Base-by-base conservation (phyloP, 2,113 vertebrate species). In the Cynoglossus semilaevis region DNA sequence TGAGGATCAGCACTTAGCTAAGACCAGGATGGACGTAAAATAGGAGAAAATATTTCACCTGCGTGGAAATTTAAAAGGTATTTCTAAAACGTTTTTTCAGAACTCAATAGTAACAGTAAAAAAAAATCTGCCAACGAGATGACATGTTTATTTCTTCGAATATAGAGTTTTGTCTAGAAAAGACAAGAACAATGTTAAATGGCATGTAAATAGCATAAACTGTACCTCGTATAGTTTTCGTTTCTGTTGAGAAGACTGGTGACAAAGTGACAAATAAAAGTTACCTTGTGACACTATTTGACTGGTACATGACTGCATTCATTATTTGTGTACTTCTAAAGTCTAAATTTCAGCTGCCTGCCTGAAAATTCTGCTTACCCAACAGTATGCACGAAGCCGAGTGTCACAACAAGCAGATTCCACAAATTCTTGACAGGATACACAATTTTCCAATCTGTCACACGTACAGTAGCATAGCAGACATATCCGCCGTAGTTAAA, bases 401-500 rank as follows among this genome's bases (percentile, higher is more conserved):
- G 61, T 56, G 41, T 55, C 12, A 1, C 43, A 53, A 51, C 14
- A 56, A 36, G 54, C 68, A 61, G 15, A 43, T 65, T 50, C 54
- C 18, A 2, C 50, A 54, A 35, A 17, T 36, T 56, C 46, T 46
- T 69, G 50, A 62, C 67, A 74, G 64, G 43, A 41, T 11, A 34
- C 22, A 47, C 46, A 50, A 48, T 55, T 73, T 70, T 45, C 59
- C 61, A 59, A 35, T 37, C 76, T 67, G 72, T 76, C 63, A 64
- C 58, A 65, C 79, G 55, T 35, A 12, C 36, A 48, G 22, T 29
- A 6, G 40, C 59, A 52, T 41, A 34, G 37, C 65, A 56, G 71
- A 51, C 37, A 70, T 50, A 75, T 72, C 67, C 50, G 40, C 44
- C 10, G 62, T 70, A 71, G 70, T 83, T 81, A 70, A 76, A 69